phyloP scores from a whole-genome alignment of 2,113 vertebrate species.

The Gymnogyps californianus region DNA sequence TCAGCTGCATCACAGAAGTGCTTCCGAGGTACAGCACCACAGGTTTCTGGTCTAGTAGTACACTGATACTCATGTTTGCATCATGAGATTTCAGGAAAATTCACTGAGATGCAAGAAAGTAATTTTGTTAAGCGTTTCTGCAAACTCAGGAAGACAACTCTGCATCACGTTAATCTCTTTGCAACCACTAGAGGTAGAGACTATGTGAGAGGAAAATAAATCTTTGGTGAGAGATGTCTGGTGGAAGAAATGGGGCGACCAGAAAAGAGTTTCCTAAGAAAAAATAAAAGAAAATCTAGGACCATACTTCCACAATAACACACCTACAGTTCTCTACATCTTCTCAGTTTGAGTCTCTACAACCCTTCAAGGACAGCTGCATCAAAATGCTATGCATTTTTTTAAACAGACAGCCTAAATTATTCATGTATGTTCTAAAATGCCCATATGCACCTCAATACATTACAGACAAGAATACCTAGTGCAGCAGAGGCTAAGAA shows the following conservation, averaged over 20 bases:
- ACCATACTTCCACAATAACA: background rate
- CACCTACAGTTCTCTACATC: background rate
- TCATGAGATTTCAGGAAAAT: background rate
- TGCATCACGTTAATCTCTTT: background rate
- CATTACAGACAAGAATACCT: background rate
- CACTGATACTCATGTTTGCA: fast-evolving
- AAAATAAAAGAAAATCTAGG: background rate
- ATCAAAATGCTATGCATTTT: background rate
- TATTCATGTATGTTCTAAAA: background rate
- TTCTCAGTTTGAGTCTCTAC: background rate
- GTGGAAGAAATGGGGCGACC: background rate
- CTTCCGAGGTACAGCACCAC: background rate
- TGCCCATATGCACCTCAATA: background rate
- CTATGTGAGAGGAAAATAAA: background rate
- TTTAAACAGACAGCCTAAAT: background rate
- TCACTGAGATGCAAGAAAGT: background rate
- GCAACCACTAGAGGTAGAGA: conserved; percentile 1
- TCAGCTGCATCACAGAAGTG: background rate
- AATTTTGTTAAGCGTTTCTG: background rate
- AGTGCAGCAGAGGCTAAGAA: background rate
- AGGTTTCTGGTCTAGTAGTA: background rate
- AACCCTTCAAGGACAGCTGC: background rate
- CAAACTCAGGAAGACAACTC: background rate
- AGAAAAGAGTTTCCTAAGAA: background rate
- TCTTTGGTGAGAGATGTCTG: background rate